Evolutionary conservation across 2,797 vertebrate species (phyloP).

Genomic region (Lagorchestes hirsutus): DNA sequence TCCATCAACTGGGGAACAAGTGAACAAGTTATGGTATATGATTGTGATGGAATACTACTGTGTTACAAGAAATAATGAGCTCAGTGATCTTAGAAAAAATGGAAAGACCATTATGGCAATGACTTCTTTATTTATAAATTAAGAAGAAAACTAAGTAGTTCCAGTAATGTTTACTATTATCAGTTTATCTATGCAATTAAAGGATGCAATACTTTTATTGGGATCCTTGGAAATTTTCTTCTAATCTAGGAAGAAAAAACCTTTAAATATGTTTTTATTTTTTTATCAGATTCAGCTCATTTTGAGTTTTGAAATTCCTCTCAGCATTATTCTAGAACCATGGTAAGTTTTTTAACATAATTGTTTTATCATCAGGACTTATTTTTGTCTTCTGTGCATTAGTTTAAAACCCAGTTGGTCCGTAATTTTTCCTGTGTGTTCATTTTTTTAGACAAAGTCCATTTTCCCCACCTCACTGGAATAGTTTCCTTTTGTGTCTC

Average conservation of each 20-base stretch:
- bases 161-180: not conserved
- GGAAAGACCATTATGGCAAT: no score
- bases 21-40: no score
- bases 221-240: not conserved
- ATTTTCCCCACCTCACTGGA: not conserved
- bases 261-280: not conserved
- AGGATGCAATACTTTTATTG: not conserved
- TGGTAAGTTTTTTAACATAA: not conserved
- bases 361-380: not conserved
- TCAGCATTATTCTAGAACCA: not conserved
- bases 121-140: no score
- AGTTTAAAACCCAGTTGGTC: not conserved
- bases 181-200: not conserved
- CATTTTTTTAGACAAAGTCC: not conserved
- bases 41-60: no score
- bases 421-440: not conserved
- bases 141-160: not conserved
- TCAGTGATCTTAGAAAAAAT: no score
- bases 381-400: not conserved
- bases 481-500: not conserved
- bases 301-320: not conserved
- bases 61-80: no score
- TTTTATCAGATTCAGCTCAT: no score
- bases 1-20: no score
- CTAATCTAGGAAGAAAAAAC: not conserved